These are phyloP conservation scores for Oreochromis aureus DNA, from an alignment of 2,113 vertebrate genomes.

Conservation along the genomic window DNA sequence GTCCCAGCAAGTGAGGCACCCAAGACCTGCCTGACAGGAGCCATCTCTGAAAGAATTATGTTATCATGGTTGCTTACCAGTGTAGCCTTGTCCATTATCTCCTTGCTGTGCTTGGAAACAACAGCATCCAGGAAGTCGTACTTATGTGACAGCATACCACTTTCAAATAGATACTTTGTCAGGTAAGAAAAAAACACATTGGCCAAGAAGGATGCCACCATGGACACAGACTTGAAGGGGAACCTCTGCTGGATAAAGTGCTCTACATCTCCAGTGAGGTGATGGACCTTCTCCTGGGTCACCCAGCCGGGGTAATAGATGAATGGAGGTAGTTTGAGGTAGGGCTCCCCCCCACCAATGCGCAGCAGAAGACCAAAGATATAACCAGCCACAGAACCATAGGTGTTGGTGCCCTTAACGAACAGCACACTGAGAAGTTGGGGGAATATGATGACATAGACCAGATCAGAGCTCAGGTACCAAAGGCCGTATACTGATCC, in stretches of 20 bases:
- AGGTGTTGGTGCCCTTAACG: slow-evolving; percentile 94
- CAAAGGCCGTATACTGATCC: slow-evolving; percentile 93
- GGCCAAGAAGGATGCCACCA: slow-evolving; percentile 85
- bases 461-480: slow-evolving; percentile 96
- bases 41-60: slow-evolving; percentile 89
- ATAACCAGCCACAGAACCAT: slow-evolving; percentile 88
- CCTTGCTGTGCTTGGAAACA: slow-evolving; percentile 89
- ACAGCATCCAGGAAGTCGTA: slow-evolving; percentile 92
- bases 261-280: slow-evolving; percentile 65
- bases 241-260: slow-evolving; percentile 84
- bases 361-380: slow-evolving; percentile 86
- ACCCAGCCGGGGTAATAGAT: slow-evolving; percentile 89
- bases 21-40: slow-evolving; percentile 81
- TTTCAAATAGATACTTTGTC: slow-evolving; percentile 93
- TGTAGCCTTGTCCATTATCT: slow-evolving; percentile 95
- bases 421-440: slow-evolving; percentile 93
- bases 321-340: slow-evolving; percentile 88
- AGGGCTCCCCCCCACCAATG: slow-evolving; percentile 91
- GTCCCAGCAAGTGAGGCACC: slow-evolving; percentile 79
- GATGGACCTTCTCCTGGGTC: slow-evolving; percentile 57
- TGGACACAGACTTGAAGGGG: slow-evolving; percentile 91
- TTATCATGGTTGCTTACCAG: slow-evolving; percentile 88
- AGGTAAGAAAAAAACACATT: slow-evolving; percentile 86
- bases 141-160: slow-evolving; percentile 87
- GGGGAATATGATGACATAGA: slow-evolving; percentile 97